Percentiles rank a stretch among this genome's conserved stretches.
Evolutionary conservation across 2,888 invertebrate species (phyloP).

Genomic region (Antheraea assamensis): DNA sequence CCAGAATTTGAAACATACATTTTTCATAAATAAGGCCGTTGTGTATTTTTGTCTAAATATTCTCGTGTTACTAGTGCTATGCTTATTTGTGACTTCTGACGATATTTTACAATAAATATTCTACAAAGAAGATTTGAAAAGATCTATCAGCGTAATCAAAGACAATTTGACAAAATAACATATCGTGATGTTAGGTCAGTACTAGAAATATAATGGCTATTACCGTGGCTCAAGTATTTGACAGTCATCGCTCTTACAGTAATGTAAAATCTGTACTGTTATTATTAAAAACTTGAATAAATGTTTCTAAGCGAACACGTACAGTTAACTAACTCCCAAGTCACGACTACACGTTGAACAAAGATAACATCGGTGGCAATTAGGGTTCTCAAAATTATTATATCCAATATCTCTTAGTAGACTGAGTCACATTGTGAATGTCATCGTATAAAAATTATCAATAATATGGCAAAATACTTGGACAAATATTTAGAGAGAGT

Average conservation of each 20-base stretch:
- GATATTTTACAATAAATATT: not conserved
- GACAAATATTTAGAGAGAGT: too few relatives aligned
- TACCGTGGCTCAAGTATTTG: not conserved
- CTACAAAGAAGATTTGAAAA: not conserved
- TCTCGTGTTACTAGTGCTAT: not conserved
- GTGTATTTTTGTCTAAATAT: conserved; percentile 6
- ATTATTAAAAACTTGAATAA: not conserved
- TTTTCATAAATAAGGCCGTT: conserved; percentile 17
- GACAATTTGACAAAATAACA: too few relatives aligned
- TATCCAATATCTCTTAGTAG: not conserved
- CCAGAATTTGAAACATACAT: conserved; percentile 35
- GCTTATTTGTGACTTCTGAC: not conserved
- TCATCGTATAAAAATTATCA: too few relatives aligned
- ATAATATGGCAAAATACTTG: too few relatives aligned
- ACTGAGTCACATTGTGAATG: not conserved
- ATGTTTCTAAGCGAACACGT: not conserved
- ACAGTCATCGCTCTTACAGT: not conserved
- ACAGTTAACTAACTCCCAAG: conserved; percentile 1
- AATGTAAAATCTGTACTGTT: not conserved
- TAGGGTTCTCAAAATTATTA: not conserved
- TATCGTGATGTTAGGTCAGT: not conserved
- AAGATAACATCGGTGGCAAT: not conserved
- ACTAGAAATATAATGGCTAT: not conserved
- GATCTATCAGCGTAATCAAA: not conserved
- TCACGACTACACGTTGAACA: not conserved